These are phyloP conservation scores for Tachycineta bicolor DNA, from an alignment of 2,113 vertebrate species.

Conservation along the genomic window DNA sequence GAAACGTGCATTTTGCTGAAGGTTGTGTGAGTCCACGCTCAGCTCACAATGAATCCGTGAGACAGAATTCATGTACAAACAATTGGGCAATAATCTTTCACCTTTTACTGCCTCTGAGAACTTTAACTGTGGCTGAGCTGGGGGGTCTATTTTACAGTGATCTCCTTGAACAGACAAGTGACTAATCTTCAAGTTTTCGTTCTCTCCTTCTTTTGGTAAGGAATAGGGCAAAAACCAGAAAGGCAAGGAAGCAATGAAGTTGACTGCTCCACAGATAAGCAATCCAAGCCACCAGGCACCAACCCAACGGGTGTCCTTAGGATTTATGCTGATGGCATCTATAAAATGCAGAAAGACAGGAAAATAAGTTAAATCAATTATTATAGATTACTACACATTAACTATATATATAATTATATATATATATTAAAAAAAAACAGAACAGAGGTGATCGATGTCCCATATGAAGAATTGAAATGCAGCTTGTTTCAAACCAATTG, in stretches of 20 bases:
- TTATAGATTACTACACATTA: not conserved
- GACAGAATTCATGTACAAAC: not conserved
- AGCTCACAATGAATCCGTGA: not conserved
- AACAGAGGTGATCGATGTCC: not conserved
- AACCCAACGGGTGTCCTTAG: conserved; percentile 90
- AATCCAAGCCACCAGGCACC: conserved; percentile 95
- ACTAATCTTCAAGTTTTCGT: not conserved
- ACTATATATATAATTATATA: not conserved
- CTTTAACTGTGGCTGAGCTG: conserved; percentile 10
- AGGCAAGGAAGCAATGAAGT: conserved; percentile 83
- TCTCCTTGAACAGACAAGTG: conserved; percentile 1
- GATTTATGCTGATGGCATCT: conserved; percentile 86
- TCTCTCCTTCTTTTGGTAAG: conserved; percentile 59
- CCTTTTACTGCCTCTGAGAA: conserved; percentile 64
- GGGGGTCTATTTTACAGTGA: not conserved
- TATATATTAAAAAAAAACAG: not conserved
- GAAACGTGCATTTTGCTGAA: not conserved
- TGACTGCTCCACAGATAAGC: conserved; percentile 77
- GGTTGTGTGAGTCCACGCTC: not conserved
- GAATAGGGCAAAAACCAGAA: conserved; percentile 89
- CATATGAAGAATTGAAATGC: not conserved
- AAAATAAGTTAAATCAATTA: not conserved
- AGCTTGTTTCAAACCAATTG: not conserved
- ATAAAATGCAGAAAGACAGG: not conserved
- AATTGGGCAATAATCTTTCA: not conserved